phyloP scores from a whole-genome alignment of 2,888 invertebrate species.

The Noctuana brunneofusca region DNA sequence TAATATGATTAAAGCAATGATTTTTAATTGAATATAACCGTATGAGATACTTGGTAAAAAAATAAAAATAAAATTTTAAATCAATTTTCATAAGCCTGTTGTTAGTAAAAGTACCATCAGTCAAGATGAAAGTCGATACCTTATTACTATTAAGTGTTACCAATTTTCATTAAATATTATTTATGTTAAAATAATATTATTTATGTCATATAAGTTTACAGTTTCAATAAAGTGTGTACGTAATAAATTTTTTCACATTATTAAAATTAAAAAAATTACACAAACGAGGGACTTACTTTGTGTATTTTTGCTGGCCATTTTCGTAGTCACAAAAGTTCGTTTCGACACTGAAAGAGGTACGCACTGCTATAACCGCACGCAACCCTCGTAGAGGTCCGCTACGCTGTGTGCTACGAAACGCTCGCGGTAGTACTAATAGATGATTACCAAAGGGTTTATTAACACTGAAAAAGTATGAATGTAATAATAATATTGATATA shows the following conservation, averaged over 20 bases:
- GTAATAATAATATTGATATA: slow-evolving; percentile 37
- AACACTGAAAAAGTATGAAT: slow-evolving; percentile 46
- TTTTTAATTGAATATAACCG: no score
- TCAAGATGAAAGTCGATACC: no score
- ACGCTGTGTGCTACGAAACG: slow-evolving; percentile 61
- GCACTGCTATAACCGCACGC: slow-evolving; percentile 44
- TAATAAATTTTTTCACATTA: not conserved
- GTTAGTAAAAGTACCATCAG: no score
- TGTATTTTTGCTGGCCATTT: slow-evolving; percentile 57
- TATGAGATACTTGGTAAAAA: no score
- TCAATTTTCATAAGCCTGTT: no score
- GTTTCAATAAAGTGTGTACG: no score
- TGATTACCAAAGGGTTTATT: slow-evolving; percentile 49
- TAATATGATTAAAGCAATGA: no score
- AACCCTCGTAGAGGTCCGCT: slow-evolving; percentile 60
- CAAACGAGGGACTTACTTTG: slow-evolving; percentile 52
- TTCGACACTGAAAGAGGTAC: slow-evolving; percentile 36
- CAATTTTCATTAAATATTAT: no score
- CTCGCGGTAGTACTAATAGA: slow-evolving; percentile 52
- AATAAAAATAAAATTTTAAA: no score
- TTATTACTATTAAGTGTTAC: no score
- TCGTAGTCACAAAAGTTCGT: slow-evolving; percentile 42
- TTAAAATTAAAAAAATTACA: not conserved
- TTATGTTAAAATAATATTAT: no score
- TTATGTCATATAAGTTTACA: no score